These are phyloP conservation scores for Vimba vimba DNA, from an alignment of 2,113 vertebrate genomes.

Conservation along the genomic window DNA sequence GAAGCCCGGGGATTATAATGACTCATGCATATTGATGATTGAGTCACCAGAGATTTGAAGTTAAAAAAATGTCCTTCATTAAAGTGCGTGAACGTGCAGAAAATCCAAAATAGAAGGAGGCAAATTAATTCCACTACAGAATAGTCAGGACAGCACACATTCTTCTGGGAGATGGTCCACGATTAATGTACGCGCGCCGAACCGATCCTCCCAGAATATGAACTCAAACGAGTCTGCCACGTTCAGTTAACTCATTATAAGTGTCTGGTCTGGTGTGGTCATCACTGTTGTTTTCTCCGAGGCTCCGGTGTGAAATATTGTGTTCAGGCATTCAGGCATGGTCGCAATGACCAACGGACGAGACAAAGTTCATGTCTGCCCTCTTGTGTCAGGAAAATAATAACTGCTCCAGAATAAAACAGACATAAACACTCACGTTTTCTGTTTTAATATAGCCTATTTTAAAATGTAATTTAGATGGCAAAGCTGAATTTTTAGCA, in stretches of 20 bases:
- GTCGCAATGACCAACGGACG: not conserved
- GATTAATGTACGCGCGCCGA: not conserved
- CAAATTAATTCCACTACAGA: not conserved
- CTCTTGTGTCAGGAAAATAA: constrained; percentile 28
- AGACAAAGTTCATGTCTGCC: constrained; percentile 7
- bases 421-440: no score
- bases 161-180: not conserved
- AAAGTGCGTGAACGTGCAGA: not conserved
- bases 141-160: not conserved
- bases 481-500: no score
- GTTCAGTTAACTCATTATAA: not conserved
- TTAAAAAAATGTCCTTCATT: not conserved
- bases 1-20: constrained; percentile 21
- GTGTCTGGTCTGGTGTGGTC: not conserved
- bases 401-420: no score
- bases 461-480: no score
- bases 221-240: not conserved
- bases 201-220: not conserved
- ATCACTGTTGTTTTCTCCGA: not conserved
- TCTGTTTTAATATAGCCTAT: no score
- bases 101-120: no score
- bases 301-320: not conserved
- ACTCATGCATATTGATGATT: constrained; percentile 40
- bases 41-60: constrained; percentile 5
- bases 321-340: not conserved